Evolutionary conservation across 2,113 vertebrate genomes (phyloP).

Genomic region (Cynopterus brachyotis): DNA sequence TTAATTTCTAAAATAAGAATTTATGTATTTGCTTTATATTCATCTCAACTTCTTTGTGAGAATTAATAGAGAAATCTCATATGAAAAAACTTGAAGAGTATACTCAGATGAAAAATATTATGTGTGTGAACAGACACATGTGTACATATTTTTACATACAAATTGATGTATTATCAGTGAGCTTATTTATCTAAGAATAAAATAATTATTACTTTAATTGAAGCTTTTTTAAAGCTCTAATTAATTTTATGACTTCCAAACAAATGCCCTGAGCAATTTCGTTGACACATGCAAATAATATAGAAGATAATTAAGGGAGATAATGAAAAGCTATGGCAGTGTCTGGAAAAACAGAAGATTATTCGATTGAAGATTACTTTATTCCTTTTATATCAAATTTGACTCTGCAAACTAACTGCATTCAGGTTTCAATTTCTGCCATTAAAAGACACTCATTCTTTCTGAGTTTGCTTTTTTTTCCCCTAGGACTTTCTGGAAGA

Average conservation of each 20-base stretch:
- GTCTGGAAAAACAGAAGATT: neutral
- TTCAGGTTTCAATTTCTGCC: neutral
- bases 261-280: neutral
- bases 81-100: neutral
- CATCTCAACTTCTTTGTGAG: neutral
- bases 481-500: neutral
- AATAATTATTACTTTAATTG: neutral
- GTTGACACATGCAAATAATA: neutral
- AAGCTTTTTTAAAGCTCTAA: neutral
- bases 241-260: conserved; percentile 10
- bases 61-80: neutral
- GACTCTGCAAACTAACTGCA: neutral
- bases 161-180: neutral
- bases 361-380: neutral
- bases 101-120: neutral
- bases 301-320: neutral
- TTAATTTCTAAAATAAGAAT: neutral
- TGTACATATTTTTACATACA: neutral
- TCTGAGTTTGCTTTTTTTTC: neutral
- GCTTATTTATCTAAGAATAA: neutral
- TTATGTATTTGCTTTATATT: neutral
- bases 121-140: neutral
- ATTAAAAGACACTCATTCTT: neutral
- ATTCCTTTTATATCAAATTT: neutral
- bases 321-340: neutral